Conservation (phyloP, 2,797 vertebrate genomes). For the Clarias platycephalus region DNA sequence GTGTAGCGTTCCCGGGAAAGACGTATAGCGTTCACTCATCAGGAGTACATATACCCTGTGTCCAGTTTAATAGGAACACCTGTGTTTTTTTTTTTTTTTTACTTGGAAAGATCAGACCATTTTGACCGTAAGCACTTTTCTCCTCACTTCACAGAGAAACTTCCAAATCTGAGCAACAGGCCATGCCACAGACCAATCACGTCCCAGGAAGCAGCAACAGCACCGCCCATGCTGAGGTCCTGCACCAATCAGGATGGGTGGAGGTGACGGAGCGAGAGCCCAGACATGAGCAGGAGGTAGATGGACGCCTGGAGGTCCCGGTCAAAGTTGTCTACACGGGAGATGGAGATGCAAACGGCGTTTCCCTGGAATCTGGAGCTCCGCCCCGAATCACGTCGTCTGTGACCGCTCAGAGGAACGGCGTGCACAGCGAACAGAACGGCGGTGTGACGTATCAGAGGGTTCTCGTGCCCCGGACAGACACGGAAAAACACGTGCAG, state of each 20-base stretch:
- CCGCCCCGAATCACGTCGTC: constrained; percentile 60
- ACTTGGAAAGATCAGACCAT: background rate
- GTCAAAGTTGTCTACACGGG: constrained; percentile 67
- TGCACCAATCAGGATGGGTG: constrained; percentile 69
- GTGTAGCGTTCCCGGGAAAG: background rate
- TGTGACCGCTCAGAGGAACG: constrained; percentile 78
- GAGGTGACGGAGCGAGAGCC: constrained; percentile 72
- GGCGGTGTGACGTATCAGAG: constrained; percentile 81
- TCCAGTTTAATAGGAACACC: too few relatives aligned
- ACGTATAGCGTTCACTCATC: background rate
- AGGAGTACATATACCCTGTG: background rate
- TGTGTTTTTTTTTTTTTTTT: background rate
- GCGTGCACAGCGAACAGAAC: constrained; percentile 83
- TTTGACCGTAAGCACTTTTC: background rate
- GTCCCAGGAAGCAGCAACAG: constrained; percentile 69
- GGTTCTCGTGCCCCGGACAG: constrained; percentile 72
- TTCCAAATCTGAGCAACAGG: constrained; percentile 78
- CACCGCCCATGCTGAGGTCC: constrained; percentile 68
- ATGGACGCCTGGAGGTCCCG: constrained; percentile 75
- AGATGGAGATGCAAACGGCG: constrained; percentile 72
- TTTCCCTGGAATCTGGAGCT: constrained; percentile 73
- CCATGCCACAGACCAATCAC: constrained; percentile 84
- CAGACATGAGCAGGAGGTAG: constrained; percentile 72
- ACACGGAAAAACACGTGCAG: constrained; percentile 85
- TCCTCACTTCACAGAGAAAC: constrained; percentile 66